A percentile compares a stretch with the other conserved stretches of the same genome.
Evolutionary conservation across 2,113 vertebrate species (phyloP).

Genomic region (Zosterops hypoxanthus): DNA sequence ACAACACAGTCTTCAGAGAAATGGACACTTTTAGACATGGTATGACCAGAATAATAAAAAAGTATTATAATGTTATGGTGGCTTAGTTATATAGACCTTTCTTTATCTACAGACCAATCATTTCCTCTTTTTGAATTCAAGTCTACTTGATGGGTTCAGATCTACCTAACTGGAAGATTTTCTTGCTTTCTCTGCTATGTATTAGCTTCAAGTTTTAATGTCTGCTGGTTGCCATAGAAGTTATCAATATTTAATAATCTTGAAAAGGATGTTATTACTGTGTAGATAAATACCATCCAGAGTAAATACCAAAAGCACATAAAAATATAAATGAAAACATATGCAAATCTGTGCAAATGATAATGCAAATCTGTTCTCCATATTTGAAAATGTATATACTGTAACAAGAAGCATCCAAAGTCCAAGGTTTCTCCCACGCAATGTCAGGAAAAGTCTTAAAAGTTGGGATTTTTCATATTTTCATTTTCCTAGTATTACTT

Average conservation of each 20-base stretch:
- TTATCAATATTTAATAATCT: background rate
- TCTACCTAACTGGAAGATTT: background rate
- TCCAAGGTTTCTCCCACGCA: background rate
- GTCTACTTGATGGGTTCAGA: background rate
- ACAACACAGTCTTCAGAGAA: background rate
- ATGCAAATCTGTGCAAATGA: background rate
- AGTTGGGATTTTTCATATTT: fast-evolving
- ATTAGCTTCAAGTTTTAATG: background rate
- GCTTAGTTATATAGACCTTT: background rate
- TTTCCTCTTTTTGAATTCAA: background rate
- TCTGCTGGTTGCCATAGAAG: background rate
- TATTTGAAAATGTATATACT: background rate
- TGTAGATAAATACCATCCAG: background rate
- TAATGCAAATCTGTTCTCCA: background rate
- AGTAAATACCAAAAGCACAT: background rate
- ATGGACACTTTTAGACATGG: background rate
- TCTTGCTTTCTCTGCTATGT: background rate
- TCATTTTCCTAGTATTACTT: background rate
- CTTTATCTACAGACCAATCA: background rate
- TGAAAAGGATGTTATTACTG: background rate
- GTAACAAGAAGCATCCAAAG: background rate
- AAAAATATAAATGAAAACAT: background rate
- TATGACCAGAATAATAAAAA: background rate
- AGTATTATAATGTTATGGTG: background rate
- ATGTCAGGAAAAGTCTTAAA: background rate